Evolutionary conservation across 2,113 vertebrate species (phyloP).

Genomic region (Nerophis lumbriciformis): DNA sequence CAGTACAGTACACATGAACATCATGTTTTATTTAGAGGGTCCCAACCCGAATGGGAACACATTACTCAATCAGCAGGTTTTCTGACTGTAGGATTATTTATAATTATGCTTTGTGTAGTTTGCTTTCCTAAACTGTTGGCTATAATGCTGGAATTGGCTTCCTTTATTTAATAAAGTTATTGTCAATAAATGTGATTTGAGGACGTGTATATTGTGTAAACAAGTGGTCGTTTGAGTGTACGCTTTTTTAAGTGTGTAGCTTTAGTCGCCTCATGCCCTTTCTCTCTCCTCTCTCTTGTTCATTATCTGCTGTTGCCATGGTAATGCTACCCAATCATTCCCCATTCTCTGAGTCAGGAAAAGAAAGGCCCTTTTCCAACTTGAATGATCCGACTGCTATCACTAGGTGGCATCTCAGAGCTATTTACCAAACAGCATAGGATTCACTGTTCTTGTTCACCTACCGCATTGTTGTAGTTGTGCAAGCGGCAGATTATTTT

Average conservation of each 20-base stretch:
- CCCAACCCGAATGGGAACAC: too few relatives aligned
- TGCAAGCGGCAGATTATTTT: not conserved
- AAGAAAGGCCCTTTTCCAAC: slow-evolving; percentile 20
- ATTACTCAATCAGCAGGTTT: too few relatives aligned
- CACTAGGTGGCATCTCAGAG: slow-evolving; percentile 56
- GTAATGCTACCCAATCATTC: slow-evolving; percentile 46
- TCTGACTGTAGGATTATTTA: too few relatives aligned
- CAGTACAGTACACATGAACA: too few relatives aligned
- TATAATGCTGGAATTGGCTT: not conserved
- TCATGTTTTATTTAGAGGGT: too few relatives aligned
- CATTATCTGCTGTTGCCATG: slow-evolving; percentile 49
- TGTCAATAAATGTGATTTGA: not conserved
- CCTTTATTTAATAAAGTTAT: not conserved
- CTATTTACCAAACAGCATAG: slow-evolving; percentile 6
- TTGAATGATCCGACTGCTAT: slow-evolving; percentile 27
- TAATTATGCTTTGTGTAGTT: too few relatives aligned
- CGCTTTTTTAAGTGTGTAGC: slow-evolving; percentile 9
- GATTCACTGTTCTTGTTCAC: not conserved
- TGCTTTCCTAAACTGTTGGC: too few relatives aligned
- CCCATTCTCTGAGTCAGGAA: slow-evolving; percentile 47
- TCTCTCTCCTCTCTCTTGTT: slow-evolving; percentile 10
- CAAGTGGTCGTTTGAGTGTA: slow-evolving; percentile 1
- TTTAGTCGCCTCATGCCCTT: slow-evolving; percentile 9
- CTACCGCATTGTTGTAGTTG: not conserved
- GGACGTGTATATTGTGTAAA: too few relatives aligned